Evolutionary conservation across 1,140 invertebrate genomes (phyloP).

Genomic region (Gyrodactylus bullatarudis): DNA sequence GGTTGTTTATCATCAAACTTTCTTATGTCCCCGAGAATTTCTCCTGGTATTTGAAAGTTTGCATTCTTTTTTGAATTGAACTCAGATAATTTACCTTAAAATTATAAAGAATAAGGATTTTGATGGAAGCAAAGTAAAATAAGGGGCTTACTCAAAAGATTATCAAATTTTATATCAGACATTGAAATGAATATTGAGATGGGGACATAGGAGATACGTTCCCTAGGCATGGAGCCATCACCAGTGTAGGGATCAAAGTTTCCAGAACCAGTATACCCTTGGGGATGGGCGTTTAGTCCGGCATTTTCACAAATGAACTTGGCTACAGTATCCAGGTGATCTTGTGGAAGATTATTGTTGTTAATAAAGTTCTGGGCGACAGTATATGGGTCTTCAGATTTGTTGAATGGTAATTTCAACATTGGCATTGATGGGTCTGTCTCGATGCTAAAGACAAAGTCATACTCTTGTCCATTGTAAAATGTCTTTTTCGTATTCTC

Average conservation of each 20-base stretch:
- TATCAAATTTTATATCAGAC: background rate
- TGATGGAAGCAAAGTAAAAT: too few species aligned
- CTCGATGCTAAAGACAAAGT: conserved; percentile 71
- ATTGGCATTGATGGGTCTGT: conserved; percentile 52
- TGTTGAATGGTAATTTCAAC: conserved; percentile 62
- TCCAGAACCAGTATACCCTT: too few species aligned
- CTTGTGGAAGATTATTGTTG: conserved; percentile 39
- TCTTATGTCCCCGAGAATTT: too few species aligned
- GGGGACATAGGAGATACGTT: background rate
- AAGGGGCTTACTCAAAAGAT: background rate
- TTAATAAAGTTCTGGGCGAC: conserved; percentile 32
- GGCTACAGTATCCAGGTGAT: conserved; percentile 50
- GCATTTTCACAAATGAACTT: conserved; percentile 62
- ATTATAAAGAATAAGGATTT: too few species aligned
- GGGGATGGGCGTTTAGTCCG: conserved; percentile 12
- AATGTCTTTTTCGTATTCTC: background rate
- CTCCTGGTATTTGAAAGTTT: too few species aligned
- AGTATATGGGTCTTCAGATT: conserved; percentile 29
- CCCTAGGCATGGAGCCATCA: background rate
- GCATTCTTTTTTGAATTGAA: too few species aligned
- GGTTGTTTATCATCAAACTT: too few species aligned
- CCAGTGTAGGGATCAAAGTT: background rate
- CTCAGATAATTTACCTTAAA: too few species aligned
- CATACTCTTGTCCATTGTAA: conserved; percentile 34
- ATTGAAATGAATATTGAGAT: background rate